Base-by-base conservation (phyloP, 2,113 vertebrate genomes). In the Callipepla squamata region DNA sequence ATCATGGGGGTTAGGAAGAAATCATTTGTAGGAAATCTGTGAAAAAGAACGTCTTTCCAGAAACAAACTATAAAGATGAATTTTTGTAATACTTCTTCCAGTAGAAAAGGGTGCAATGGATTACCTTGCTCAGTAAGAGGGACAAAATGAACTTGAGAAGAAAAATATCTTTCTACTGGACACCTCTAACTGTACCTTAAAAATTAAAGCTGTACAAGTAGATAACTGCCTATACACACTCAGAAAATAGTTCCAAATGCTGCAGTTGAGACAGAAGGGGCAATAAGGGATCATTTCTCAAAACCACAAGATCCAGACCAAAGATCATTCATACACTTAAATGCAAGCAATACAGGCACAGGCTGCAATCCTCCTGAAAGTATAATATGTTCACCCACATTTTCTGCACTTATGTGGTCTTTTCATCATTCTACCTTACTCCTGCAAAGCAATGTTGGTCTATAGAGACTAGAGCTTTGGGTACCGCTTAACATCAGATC, bases 41-140 rank as follows among this genome's bases (percentile, higher is more conserved):
- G 40, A 80, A 47, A 57, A 55, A 79, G 17, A 18, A 16, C 22
- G 40, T 40, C 15, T 67, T 18, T 58, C 34, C 50, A 13, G 32
- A 92, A 81, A 40, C 2, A 42, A 38, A 85, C 87, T 3, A 7
- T 7, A 68, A 79, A 93, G 14, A 7, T 57, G 28, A 48, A 32
- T 73, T 91, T 85, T 40, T 65, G 4, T 9, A 73, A 44, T 21
- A 59, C 1, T 2, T 58, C 42, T 80, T 73, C 25, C 12, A 36
- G 21, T 7, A 53, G 18, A 73, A 84, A 72, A 23, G 51, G 1
- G 1, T 11, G n/a, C 0, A 0, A 83, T 0, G 6, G 28, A 48
- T 15, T 30, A 65, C 67, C 38, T 23, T 53, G 4, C 9, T 67
- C 22, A 87, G 57, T 80, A 94, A 5, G 9, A 45, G 16, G 8